Evolutionary conservation across 2,888 invertebrate species (phyloP).

Genomic region (Drosophila setosimentum): DNA sequence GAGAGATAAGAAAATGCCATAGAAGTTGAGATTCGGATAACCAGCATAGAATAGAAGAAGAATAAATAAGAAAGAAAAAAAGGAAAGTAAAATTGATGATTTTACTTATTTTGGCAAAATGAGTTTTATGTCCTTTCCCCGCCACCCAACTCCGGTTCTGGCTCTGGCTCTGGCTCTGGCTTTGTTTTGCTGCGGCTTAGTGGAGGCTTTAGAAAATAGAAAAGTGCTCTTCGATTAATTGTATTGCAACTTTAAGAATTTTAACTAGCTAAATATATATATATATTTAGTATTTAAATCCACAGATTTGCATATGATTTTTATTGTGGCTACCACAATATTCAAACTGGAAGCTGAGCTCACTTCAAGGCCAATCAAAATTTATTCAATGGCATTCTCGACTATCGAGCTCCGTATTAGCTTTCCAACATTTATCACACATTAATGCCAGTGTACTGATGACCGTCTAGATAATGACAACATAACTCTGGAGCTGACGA

Average conservation of each 20-base stretch:
- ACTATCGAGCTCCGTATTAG: constrained; percentile 1
- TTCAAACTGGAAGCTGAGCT: neutral
- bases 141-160: neutral
- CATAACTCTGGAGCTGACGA: constrained; percentile 54
- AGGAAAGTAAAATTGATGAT: constrained; percentile 72
- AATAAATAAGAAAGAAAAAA: neutral
- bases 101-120: constrained; percentile 73
- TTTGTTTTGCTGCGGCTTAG: constrained; percentile 16
- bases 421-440: constrained; percentile 34
- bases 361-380: constrained; percentile 41
- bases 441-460: constrained; percentile 19
- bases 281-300: neutral
- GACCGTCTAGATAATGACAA: constrained; percentile 50
- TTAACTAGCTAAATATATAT: constrained; percentile 9
- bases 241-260: constrained; percentile 27
- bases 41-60: constrained; percentile 27
- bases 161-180: neutral
- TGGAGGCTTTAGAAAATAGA: constrained; percentile 15
- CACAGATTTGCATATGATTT: neutral
- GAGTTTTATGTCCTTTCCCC: constrained; percentile 58
- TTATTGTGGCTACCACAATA: neutral
- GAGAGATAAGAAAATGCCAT: constrained; percentile 51
- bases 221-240: neutral
- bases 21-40: constrained; percentile 35
- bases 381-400: constrained; percentile 41